Percentiles rank a stretch among this genome's conserved stretches.
phyloP scores from a whole-genome alignment of 2,888 invertebrate genomes.

The Drosophila eohydei region DNA sequence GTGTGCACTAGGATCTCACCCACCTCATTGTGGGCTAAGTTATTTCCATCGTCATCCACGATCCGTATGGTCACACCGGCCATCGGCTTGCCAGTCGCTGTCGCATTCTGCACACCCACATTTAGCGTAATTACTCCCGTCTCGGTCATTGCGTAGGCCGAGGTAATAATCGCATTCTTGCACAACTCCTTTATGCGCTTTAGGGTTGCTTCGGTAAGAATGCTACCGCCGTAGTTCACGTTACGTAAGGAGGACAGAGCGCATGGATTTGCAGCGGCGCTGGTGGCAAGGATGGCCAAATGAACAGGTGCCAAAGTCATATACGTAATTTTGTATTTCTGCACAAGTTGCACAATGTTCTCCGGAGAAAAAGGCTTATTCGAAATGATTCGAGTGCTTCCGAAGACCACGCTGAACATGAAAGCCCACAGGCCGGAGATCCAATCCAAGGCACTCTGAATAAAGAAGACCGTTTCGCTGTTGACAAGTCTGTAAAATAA shows the following conservation, averaged over 20 bases:
- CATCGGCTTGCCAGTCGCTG: constrained; percentile 64
- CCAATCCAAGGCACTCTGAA: constrained; percentile 71
- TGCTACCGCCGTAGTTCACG: constrained; percentile 60
- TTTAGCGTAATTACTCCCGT: constrained; percentile 49
- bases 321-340: constrained; percentile 64
- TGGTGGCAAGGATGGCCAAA: constrained; percentile 50
- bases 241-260: constrained; percentile 41
- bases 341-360: constrained; percentile 60
- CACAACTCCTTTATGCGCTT: constrained; percentile 34
- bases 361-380: constrained; percentile 61
- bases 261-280: constrained; percentile 47
- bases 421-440: constrained; percentile 58
- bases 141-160: constrained; percentile 68
- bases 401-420: constrained; percentile 45
- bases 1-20: constrained; percentile 77
- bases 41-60: constrained; percentile 65
- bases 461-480: constrained; percentile 52
- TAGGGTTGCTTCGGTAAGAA: constrained; percentile 32
- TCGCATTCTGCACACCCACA: constrained; percentile 37
- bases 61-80: constrained; percentile 66
- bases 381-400: constrained; percentile 71
- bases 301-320: constrained; percentile 64
- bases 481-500: constrained; percentile 39
- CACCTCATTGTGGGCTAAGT: constrained; percentile 58
- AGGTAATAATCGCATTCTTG: constrained; percentile 42